These are phyloP conservation scores for Pollicipes pollicipes DNA, from an alignment of 1,140 invertebrate genomes.

Conservation along the genomic window DNA sequence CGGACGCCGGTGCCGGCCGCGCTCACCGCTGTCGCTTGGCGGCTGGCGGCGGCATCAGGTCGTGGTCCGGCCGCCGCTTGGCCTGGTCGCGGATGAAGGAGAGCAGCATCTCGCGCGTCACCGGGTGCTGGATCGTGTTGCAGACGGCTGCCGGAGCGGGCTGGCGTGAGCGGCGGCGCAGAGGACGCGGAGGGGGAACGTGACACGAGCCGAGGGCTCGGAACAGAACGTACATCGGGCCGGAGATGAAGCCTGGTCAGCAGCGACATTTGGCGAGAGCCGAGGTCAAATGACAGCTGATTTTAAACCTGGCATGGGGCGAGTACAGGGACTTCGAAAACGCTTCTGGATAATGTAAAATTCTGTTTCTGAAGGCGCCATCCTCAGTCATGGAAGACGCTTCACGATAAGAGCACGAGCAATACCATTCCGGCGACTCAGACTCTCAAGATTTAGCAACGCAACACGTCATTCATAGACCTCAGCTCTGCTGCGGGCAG, in stretches of 20 bases:
- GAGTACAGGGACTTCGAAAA: background rate
- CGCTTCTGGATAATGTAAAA: too few species aligned
- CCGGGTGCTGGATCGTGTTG: slow-evolving; percentile 45
- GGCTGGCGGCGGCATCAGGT: slow-evolving; percentile 17
- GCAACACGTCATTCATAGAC: background rate
- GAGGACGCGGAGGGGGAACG: background rate
- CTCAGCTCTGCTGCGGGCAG: slow-evolving; percentile 5
- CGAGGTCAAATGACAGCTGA: slow-evolving; percentile 6
- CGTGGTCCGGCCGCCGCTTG: slow-evolving; percentile 20
- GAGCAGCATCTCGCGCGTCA: slow-evolving; percentile 60
- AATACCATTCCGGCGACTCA: too few species aligned
- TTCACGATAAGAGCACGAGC: too few species aligned
- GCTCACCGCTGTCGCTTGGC: slow-evolving; percentile 9
- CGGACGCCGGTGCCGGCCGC: too few species aligned
- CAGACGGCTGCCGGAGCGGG: slow-evolving; percentile 27
- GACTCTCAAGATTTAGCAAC: slow-evolving; percentile 5
- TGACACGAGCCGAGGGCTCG: too few species aligned
- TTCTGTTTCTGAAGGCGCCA: too few species aligned
- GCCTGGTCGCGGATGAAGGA: slow-evolving; percentile 45
- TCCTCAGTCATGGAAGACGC: too few species aligned
- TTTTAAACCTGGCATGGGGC: background rate
- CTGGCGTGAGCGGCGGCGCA: background rate
- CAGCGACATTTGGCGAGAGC: slow-evolving; percentile 12
- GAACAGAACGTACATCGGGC: too few species aligned
- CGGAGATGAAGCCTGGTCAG: background rate